Base-by-base conservation (phyloP, 1,140 invertebrate genomes). In the Anastrepha obliqua region DNA sequence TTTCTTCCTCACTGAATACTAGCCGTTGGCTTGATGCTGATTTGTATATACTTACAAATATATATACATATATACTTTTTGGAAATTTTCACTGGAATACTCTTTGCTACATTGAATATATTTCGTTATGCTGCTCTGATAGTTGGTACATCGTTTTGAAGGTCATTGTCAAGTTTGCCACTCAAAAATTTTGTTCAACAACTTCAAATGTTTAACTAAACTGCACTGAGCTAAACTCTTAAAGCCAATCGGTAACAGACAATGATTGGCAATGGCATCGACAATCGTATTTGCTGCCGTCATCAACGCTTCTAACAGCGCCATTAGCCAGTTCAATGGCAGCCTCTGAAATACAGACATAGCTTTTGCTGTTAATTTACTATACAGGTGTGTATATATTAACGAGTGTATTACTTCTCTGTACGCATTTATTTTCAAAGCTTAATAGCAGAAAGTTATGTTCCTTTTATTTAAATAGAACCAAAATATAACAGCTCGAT, bases 121-220 rank as follows among this genome's bases (percentile, higher is more conserved):
- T 42, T 29, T 55, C 4, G 2, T 42, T 74, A 8, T 9, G 44
- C 47, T 55, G 47, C 17, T 55, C 47, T 15, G 20, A 6, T 9
- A 17, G 29, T 81, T 20, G 1, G 9, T 29, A 17, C 55, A n/a
- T 55, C 47, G 44, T 29, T 51, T 81, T 81, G 74, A 81, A 81
- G 74, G 51, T 81, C 74, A 81, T 81, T 81, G 44, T 58, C 74
- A 81, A 81, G 74, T 55, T 81, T 47, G 17, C 0, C 47, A 55
- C 47, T 58, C 17, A 4, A 81, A 2, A 13, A 55, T 20, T 81
- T 81, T 20, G 6, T 17, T 13, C 20, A 29, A 81, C 17, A 29
- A 81, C 44, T n/a, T 55, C 42, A 44, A 74, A n/a, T 5, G 15
- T 44, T 44, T 2, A 67, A 67, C 39, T 67, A 29, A 67, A 67